A percentile compares a stretch with the other conserved stretches of the same genome.
These are phyloP conservation scores for Sclerurus mexicanus DNA, from an alignment of 2,113 vertebrate species.

Conservation along the genomic window DNA sequence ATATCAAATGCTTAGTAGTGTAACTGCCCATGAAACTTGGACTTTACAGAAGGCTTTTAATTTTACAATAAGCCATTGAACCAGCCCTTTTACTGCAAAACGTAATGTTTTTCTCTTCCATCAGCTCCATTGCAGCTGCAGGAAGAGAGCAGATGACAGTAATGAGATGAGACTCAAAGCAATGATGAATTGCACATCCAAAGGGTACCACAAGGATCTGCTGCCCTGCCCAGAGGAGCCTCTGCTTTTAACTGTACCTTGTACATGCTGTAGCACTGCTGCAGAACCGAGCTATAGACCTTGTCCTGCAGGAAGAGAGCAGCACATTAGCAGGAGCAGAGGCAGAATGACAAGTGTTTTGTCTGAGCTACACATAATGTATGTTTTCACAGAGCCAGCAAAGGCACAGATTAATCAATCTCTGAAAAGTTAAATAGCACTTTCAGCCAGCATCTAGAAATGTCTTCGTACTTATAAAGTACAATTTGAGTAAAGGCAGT, in stretches of 20 bases:
- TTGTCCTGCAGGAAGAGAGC: constrained; percentile 83
- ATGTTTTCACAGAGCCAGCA: background rate
- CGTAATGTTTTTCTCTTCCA: background rate
- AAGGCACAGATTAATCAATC: background rate
- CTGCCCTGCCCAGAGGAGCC: background rate
- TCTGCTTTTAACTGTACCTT: constrained; percentile 79
- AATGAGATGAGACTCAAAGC: background rate
- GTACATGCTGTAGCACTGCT: constrained; percentile 98
- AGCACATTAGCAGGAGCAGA: background rate
- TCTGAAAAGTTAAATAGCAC: background rate
- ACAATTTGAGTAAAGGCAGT: background rate
- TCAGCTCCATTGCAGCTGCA: background rate
- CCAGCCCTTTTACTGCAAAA: background rate
- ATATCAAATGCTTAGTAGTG: background rate
- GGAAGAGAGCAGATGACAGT: background rate
- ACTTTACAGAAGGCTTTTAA: background rate
- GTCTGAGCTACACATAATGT: background rate
- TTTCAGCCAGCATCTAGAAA: background rate
- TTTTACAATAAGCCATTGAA: background rate
- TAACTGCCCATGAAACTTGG: background rate
- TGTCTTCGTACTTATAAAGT: background rate
- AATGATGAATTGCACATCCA: background rate
- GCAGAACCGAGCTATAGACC: constrained; percentile 93
- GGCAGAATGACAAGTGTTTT: background rate
- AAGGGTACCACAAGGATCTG: background rate